These are phyloP conservation scores for Diploscapter pachys DNA, from an alignment of 1,140 invertebrate species.

Conservation along the genomic window DNA sequence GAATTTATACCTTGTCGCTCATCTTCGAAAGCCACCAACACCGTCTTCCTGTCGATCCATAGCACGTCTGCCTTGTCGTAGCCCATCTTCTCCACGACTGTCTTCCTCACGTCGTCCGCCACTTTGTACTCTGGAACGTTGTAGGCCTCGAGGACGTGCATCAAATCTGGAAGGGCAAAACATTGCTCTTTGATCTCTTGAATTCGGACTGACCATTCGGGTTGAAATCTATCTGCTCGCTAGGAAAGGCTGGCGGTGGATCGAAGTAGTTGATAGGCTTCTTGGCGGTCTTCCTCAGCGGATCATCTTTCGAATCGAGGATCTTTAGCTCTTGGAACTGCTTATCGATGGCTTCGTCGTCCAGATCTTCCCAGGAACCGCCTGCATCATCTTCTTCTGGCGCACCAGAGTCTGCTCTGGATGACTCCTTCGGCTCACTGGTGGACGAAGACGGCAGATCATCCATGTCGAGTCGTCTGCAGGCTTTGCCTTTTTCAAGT, in stretches of 20 bases:
- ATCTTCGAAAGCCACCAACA: conserved; percentile 16
- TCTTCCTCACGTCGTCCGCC: conserved; percentile 21
- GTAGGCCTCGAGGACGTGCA: conserved; percentile 22
- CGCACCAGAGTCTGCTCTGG: not conserved
- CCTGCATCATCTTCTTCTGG: not conserved
- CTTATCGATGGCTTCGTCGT: conserved; percentile 9
- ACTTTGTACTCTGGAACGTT: conserved; percentile 29
- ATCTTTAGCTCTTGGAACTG: conserved; percentile 9
- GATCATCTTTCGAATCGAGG: not conserved
- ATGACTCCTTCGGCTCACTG: conserved; percentile 1
- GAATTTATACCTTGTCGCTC: conserved; percentile 3
- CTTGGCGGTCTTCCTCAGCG: conserved; percentile 1
- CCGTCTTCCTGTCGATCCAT: conserved; percentile 27
- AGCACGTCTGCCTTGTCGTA: conserved; percentile 21
- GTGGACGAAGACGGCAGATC: not conserved
- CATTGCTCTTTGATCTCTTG: not conserved
- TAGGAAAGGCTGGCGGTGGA: not conserved
- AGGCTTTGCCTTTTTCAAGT: conserved; percentile 6
- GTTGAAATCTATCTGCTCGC: conserved; percentile 3
- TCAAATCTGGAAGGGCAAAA: conserved; percentile 4
- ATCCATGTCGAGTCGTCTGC: not conserved
- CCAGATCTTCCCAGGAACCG: conserved; percentile 8
- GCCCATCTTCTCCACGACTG: conserved; percentile 13
- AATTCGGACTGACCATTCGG: not conserved
- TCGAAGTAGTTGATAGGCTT: not conserved